Percentiles rank a stretch among this genome's conserved stretches.
These are phyloP conservation scores for Hiodon tergisus DNA, from an alignment of 2,113 vertebrate species.

Conservation along the genomic window DNA sequence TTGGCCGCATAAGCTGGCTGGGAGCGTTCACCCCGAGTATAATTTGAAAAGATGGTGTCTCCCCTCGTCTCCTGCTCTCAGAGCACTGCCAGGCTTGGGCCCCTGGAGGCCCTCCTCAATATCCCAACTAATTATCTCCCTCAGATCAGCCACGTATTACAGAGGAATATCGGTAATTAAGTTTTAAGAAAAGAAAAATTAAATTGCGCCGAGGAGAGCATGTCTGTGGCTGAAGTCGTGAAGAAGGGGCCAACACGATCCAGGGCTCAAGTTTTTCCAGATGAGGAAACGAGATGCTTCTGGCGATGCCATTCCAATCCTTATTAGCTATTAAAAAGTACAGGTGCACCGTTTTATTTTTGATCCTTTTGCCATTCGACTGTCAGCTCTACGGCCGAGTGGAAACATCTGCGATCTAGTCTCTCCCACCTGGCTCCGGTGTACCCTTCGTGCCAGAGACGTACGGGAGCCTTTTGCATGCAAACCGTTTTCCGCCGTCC, in stretches of 20 bases:
- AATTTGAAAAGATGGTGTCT: slow-evolving; percentile 95
- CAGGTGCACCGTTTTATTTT: neutral
- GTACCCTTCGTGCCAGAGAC: no score
- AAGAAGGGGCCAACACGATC: neutral
- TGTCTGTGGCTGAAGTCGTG: neutral
- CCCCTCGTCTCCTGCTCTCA: slow-evolving; percentile 76
- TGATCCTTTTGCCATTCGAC: neutral
- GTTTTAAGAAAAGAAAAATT: slow-evolving; percentile 47
- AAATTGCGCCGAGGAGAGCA: slow-evolving; percentile 38
- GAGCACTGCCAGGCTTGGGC: slow-evolving; percentile 54
- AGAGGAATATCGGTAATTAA: slow-evolving; percentile 69
- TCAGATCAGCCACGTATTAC: slow-evolving; percentile 61
- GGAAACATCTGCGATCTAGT: neutral
- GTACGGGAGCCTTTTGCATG: no score
- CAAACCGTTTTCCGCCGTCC: no score
- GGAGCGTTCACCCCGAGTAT: slow-evolving; percentile 90
- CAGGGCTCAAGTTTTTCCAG: neutral
- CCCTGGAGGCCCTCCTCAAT: slow-evolving; percentile 65
- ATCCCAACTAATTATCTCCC: slow-evolving; percentile 67
- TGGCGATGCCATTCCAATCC: neutral
- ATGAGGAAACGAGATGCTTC: neutral
- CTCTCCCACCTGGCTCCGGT: no score
- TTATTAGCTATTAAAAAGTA: neutral
- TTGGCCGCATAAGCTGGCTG: slow-evolving; percentile 92
- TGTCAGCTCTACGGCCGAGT: neutral